Percentiles rank a stretch among this genome's conserved stretches.
Conservation (phyloP, 2,888 invertebrate genomes). For the Protophormia terraenovae region DNA sequence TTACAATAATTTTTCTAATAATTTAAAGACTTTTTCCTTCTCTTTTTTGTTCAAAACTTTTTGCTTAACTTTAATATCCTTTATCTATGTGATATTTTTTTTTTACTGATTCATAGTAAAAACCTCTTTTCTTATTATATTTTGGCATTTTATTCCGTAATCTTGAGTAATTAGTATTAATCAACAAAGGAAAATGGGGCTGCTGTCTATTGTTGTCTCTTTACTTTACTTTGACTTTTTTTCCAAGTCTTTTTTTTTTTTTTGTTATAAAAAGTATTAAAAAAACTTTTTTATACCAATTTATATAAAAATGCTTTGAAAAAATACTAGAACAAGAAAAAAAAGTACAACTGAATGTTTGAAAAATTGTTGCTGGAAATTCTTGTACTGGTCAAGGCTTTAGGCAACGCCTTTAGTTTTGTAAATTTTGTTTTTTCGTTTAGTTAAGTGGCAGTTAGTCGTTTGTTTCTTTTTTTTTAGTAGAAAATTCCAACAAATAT, state of each 20-base stretch:
- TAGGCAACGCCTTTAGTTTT: constrained; percentile 8
- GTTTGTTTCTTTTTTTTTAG: background rate
- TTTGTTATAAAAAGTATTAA: constrained; percentile 33
- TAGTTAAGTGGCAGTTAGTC: background rate
- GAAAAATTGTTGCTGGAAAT: constrained; percentile 1
- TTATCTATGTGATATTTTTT: background rate
- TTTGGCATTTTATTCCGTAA: constrained; percentile 34
- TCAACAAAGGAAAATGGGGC: constrained; percentile 27
- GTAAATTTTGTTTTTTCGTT: background rate
- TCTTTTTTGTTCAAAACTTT: background rate
- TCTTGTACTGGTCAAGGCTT: constrained; percentile 48
- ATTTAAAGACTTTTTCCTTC: background rate
- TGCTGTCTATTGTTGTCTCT: background rate
- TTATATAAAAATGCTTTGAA: background rate
- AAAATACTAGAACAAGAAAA: background rate
- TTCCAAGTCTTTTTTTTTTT: background rate
- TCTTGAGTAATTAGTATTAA: constrained; percentile 55
- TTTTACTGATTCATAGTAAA: background rate
- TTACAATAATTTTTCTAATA: background rate
- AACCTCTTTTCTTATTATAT: background rate
- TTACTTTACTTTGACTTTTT: background rate
- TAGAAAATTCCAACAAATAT: background rate
- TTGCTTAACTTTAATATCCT: background rate
- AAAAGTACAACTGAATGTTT: background rate
- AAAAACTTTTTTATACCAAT: constrained; percentile 11